These are phyloP conservation scores for Acomys russatus DNA, from an alignment of 2,797 vertebrate species.

Conservation along the genomic window DNA sequence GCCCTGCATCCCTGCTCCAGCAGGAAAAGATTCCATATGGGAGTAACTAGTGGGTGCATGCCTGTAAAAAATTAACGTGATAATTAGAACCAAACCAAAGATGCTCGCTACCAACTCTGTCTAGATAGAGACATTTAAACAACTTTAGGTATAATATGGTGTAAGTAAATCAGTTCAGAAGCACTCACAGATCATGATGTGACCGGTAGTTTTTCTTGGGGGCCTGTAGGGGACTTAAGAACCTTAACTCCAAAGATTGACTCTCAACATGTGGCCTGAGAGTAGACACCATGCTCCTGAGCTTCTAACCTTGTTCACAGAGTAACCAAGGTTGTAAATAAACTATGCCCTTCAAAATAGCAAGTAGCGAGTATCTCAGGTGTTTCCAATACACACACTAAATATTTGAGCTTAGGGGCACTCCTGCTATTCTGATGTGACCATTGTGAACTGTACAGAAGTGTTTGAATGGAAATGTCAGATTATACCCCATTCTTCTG, in stretches of 20 bases:
- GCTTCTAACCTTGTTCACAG: not conserved
- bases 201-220: not conserved
- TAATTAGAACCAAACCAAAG: not conserved
- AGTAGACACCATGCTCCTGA: rapidly evolving
- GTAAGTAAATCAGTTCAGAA: not conserved
- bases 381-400: not conserved
- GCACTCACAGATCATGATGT: not conserved
- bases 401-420: not conserved
- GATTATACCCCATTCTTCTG: not conserved
- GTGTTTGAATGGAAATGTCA: not conserved
- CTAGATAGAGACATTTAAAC: not conserved
- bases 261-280: not conserved
- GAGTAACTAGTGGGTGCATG: not conserved
- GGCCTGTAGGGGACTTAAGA: not conserved
- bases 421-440: not conserved
- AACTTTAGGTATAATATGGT: not conserved
- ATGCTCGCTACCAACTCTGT: not conserved
- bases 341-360: not conserved
- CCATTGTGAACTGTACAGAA: not conserved
- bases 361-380: not conserved
- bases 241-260: not conserved
- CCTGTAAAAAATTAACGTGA: not conserved
- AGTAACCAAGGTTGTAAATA: not conserved
- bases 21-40: constrained; percentile 8
- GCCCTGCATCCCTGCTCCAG: rapidly evolving